Base-by-base conservation (phyloP, 2,888 invertebrate genomes). In the Synergus itoensis region DNA sequence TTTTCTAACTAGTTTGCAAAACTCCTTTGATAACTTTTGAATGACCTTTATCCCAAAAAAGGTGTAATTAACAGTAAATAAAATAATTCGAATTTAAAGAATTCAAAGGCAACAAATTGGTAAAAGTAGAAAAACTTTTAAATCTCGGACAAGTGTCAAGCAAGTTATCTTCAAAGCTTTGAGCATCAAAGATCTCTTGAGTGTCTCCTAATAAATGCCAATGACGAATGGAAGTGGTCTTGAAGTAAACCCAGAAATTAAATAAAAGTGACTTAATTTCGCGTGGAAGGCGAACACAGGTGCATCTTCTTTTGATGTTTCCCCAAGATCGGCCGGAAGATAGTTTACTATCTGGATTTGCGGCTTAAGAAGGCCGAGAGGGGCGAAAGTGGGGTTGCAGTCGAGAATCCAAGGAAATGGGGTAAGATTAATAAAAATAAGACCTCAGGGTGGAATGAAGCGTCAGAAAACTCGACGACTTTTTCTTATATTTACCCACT, bases 181-280 rank as follows among this genome's bases (percentile, higher is more conserved):
- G 21, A 69, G 45, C 48, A 16, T 48, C 28, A 36, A 14, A 69
- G 28, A 48, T 36, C 3, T 16, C 4, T 28, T 40, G 7, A 40
- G 11, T 53, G 28, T 53, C 14, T 9, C n/a, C n/a, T 73, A 53
- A 73, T 73, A 9, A 53, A 40, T 73, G 16, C n/a, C 12, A 73
- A 36, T 73, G 77, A 75, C 36, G 78, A 82, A 81, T 80, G 79
- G 79, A 84, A 82, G 67, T 73, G 73, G 76, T 80, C 79, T 77
- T 80, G n/a, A 73, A 76, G 79, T 79, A 80, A 83, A 81, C 79
- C 78, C 76, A 79, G 75, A 84, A 85, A 85, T 84, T 83, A 83
- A 83, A 85, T 84, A 83, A 83, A 81, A 83, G 82, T 80, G 81
- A 83, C 81, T 83, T 83, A 83, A 85, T 82, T 81, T 81, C 84